phyloP scores from a whole-genome alignment of 2,113 vertebrate species.

The Taxidea taxus region DNA sequence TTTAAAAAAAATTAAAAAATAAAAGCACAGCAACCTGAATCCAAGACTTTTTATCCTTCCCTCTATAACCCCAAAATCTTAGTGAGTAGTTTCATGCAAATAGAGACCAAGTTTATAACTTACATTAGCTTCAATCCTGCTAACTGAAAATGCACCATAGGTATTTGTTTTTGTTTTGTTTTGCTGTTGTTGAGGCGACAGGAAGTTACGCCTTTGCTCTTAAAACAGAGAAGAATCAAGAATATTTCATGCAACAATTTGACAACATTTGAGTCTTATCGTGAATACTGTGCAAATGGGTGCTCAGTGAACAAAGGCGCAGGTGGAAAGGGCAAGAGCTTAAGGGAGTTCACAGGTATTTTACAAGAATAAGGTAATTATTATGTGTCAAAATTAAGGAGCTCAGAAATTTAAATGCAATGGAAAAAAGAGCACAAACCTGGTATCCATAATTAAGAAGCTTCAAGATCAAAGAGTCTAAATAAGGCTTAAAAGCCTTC shows the following conservation, averaged over 20 bases:
- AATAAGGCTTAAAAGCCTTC: neutral
- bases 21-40: neutral
- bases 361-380: slow-evolving; percentile 11
- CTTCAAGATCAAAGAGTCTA: slow-evolving; percentile 12
- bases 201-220: neutral
- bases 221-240: neutral
- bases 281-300: neutral
- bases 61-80: neutral
- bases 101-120: neutral
- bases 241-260: neutral
- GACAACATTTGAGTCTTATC: neutral
- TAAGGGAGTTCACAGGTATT: neutral
- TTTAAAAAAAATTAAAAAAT: too few relatives aligned
- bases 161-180: neutral
- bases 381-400: neutral
- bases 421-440: neutral
- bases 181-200: neutral
- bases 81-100: neutral
- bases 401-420: neutral
- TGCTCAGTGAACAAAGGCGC: neutral
- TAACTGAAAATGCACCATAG: neutral
- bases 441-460: neutral
- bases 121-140: neutral
- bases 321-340: neutral
- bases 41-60: neutral